Base-by-base conservation (phyloP, 2,797 vertebrate genomes). In the Thunnus albacares region DNA sequence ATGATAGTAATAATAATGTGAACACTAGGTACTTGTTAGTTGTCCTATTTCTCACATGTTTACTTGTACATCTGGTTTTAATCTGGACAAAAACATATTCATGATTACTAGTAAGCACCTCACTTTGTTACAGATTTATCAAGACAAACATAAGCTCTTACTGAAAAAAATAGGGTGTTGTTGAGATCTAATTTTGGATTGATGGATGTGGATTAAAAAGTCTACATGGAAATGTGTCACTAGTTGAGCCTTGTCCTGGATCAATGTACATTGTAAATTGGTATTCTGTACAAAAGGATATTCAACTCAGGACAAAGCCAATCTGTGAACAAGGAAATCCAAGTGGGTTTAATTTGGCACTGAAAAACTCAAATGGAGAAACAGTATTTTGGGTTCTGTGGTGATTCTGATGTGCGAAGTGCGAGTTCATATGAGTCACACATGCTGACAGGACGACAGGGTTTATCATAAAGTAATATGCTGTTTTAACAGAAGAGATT, bases 321-420 rank as follows among this genome's bases (percentile, higher is more conserved):
- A 57, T 51, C 30, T 66, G 52, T 41, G 59, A 58, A 28, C 38
- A 45, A 26, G 22, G 12, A 66, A 71, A 56, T 49, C 24, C 18
- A 62, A 67, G 61, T 17, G 55, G 18, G 20, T 60, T 51, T 60
- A 47, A 79, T 67, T 67, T 4, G 5, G 53, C 33, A 65, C 2
- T 26, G 5, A 38, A 53, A 66, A 71, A 49, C 63, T 35, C 22
- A 63, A 55, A 62, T 35, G 15, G 28, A 9, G 17, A n/a, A 59
- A 58, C 6, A 52, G 33, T n/a, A 8, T 53, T 43, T 33, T 61
- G n/a, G 3, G 18, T n/a, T n/a, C 28, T 24, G 26, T 57, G 11
- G 17, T 30, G 30, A 61, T 22, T 38, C 35, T 38, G 11, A 12
- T 41, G 3, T 17, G 41, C 13, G 8, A 55, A 43, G 15, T 56